Conservation (phyloP, 1,140 invertebrate genomes). For the Schlechtendalia chinensis region DNA sequence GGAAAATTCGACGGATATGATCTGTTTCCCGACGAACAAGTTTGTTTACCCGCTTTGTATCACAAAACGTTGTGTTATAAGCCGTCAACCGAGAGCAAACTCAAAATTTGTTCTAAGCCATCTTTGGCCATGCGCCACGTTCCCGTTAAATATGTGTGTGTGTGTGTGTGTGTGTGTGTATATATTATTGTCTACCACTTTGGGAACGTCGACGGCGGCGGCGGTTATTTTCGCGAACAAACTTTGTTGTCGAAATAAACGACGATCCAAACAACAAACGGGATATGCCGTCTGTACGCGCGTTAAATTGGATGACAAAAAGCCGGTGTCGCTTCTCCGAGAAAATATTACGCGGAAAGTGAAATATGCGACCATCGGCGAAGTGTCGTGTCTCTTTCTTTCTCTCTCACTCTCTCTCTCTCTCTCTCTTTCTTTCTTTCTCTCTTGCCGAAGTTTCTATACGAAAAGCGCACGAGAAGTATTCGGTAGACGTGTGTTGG, state of each 20-base stretch:
- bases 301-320: no score
- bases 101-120: neutral
- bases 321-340: no score
- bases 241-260: neutral
- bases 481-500: no score
- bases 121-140: neutral
- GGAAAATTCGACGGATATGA: neutral
- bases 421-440: no score
- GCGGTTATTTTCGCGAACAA: neutral
- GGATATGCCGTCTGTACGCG: no score
- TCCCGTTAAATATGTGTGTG: no score
- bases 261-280: neutral
- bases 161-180: neutral
- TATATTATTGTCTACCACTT: neutral
- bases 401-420: no score
- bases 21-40: neutral
- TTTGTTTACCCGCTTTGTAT: neutral
- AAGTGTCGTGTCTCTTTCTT: no score
- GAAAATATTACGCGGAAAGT: neutral
- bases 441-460: no score
- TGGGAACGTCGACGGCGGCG: no score
- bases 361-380: neutral
- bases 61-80: no score
- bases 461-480: no score
- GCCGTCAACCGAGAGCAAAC: neutral